These are phyloP conservation scores for Apaloderma vittatum DNA, from an alignment of 2,113 vertebrate species.

Conservation along the genomic window DNA sequence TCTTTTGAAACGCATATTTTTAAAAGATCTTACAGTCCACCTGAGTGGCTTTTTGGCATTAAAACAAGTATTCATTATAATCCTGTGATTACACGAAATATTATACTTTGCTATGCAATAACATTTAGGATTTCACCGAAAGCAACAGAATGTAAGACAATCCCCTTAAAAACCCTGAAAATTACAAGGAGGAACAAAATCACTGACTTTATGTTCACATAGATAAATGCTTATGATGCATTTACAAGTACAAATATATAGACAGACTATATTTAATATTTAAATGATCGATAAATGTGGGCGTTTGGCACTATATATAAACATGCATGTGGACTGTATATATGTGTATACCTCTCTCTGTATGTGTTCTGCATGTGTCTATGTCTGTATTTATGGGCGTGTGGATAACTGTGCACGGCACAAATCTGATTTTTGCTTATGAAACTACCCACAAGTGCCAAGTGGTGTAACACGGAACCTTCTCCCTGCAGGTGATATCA, in stretches of 20 bases:
- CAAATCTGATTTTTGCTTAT: background rate
- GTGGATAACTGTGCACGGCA: background rate
- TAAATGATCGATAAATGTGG: background rate
- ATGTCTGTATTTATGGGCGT: background rate
- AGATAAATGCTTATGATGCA: background rate
- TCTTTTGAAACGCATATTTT: background rate
- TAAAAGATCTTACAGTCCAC: background rate
- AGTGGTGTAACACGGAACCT: background rate
- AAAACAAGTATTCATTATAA: background rate
- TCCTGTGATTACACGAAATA: background rate
- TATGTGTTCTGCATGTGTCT: background rate
- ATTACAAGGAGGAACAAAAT: background rate
- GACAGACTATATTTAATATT: background rate
- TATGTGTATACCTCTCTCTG: background rate
- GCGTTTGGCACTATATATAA: background rate
- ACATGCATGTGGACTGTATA: rapidly evolving
- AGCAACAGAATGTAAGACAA: background rate
- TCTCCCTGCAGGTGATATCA: background rate
- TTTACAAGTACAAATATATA: background rate
- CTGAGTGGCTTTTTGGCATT: background rate
- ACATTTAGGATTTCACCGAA: background rate
- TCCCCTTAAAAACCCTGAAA: background rate
- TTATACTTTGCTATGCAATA: background rate
- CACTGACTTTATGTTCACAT: background rate
- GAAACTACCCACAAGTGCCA: background rate